Evolutionary conservation across 2,888 invertebrate genomes (phyloP).

Genomic region (Pristionchus mayeri): DNA sequence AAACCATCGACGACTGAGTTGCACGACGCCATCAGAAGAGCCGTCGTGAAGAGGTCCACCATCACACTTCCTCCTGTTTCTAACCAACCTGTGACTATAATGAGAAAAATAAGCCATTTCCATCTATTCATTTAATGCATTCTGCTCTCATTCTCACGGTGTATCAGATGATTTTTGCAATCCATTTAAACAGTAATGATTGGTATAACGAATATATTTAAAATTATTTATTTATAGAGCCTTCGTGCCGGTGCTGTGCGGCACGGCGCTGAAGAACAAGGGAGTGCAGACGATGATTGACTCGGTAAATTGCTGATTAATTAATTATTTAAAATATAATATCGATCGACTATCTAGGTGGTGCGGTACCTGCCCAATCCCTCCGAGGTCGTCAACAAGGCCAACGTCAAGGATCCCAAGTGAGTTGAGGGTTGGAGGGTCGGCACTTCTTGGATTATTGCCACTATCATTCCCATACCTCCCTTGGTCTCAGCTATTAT

Average conservation of each 20-base stretch:
- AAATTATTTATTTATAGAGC: constrained; percentile 39
- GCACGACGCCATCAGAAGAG: constrained; percentile 86
- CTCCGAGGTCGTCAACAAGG: constrained; percentile 88
- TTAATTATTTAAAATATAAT: constrained; percentile 77
- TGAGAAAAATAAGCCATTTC: no score
- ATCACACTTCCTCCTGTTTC: background rate
- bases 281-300: constrained; percentile 96
- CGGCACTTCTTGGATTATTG: no score
- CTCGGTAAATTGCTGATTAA: constrained; percentile 84
- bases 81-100: no score
- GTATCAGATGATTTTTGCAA: background rate
- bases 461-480: no score
- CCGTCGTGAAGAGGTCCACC: constrained; percentile 83
- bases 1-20: constrained; percentile 86
- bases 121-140: no score
- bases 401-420: constrained; percentile 75
- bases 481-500: no score
- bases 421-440: constrained; percentile 38
- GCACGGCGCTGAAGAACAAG: constrained; percentile 97
- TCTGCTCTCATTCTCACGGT: no score
- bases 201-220: background rate
- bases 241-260: constrained; percentile 78
- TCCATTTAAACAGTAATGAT: background rate
- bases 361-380: constrained; percentile 90
- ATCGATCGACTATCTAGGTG: background rate